Evolutionary conservation across 2,888 invertebrate genomes (phyloP), one percentile per base, ranked within the genome.

Genomic region (Octonoba sinensis): DNA sequence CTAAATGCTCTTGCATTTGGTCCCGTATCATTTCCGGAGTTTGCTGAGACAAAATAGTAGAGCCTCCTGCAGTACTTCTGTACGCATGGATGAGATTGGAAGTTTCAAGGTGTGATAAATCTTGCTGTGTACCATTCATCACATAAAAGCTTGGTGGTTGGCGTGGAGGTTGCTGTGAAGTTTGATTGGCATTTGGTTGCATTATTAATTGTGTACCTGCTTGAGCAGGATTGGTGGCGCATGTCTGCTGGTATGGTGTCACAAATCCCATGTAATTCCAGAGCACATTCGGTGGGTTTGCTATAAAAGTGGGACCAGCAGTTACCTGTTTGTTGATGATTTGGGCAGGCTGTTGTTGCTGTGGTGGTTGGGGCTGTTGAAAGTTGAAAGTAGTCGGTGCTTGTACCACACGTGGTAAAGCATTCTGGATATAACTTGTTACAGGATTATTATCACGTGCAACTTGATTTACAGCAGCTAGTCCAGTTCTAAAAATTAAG

Each of bases 241-340:
- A 64, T 3, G 69, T 46, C 12, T 76, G 70, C 12, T 76, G 76
- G 46, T 76, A 64, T 1, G 66, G 69, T 13, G 79, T 22, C n/a
- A 82, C 70, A 47, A 82, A 82, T 3, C 72, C 62, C 82, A 82
- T 82, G 51, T 82, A 82, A 46, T 82, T 83, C 83, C 83, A 83
- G 6, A 83, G 24, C 6, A 83, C 72, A 69, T 74, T 78, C 0
- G 83, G 70, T 15, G 77, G 57, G 22, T 77, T 78, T 22, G 74
- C 27, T 11, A 78, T 66, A 20, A 70, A 78, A 6, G 74, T 27
- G 11, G 77, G 46, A 20, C 66, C 27, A 3, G 60, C 59, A 13
- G 64, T 57, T 20, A 69, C 65, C 11, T 67, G 54, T 22, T 72
- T 65, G 44, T 18, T 60, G n/a, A 79, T 46, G 56, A 70, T 65